Base-by-base conservation (phyloP, 2,888 invertebrate genomes). In the Diaperis boleti region DNA sequence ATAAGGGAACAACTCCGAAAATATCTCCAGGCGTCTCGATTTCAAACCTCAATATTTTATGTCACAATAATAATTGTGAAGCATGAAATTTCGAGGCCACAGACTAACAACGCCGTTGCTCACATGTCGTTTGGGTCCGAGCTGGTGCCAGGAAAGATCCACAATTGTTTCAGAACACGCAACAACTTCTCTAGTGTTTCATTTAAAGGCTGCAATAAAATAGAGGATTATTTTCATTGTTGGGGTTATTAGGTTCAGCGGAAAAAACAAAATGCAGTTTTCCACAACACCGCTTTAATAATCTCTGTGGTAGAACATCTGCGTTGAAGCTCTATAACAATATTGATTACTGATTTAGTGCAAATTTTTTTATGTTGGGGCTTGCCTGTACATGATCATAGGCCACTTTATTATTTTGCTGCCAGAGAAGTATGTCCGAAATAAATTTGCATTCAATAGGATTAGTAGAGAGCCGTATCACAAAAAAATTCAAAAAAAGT, bases 31-130 rank as follows among this genome's bases (percentile, higher is more conserved):
- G n/a, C n/a, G n/a, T n/a, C n/a, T n/a, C n/a, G n/a, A n/a, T n/a
- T n/a, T n/a, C n/a, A n/a, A n/a, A n/a, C n/a, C n/a, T n/a, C n/a
- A n/a, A n/a, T n/a, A n/a, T n/a, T n/a, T n/a, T n/a, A n/a, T n/a
- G n/a, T n/a, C n/a, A n/a, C n/a, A n/a, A n/a, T n/a, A n/a, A 22
- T 22, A 22, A 22, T 22, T 22, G 22, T 22, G 5, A 22, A 22
- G 7, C 22, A 22, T 22, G 22, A 33, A 33, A 6, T 31, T 33
- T 33, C 33, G 33, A 31, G 31, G n/a, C n/a, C 31, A 31, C 31
- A 31, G 3, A 6, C 5, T 31, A 8, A 31, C n/a, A 8, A 6
- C 31, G n/a, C n/a, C 31, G 31, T 31, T 31, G 31, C 31, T 31
- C 31, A 31, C 31, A 22, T 22, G 22, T 7, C 22, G 22, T 22